Conservation (phyloP, 2,888 invertebrate genomes). For the Agrotis segetum region DNA sequence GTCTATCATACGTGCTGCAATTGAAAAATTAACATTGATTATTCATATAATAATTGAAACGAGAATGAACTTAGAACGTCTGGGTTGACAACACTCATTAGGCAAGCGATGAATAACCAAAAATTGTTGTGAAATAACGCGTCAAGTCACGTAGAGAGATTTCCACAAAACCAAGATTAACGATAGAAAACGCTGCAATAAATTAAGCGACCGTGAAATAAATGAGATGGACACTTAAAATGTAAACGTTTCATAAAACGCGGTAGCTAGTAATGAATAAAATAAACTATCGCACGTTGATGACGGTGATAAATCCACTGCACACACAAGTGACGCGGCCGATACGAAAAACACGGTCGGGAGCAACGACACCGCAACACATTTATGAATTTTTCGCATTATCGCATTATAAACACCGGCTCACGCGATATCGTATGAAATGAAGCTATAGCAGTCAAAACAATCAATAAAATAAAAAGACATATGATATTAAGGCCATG, state of each 20-base stretch:
- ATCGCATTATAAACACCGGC: slow-evolving; percentile 76
- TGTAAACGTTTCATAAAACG: slow-evolving; percentile 72
- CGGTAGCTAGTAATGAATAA: slow-evolving; percentile 71
- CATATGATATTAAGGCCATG: slow-evolving; percentile 65
- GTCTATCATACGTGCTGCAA: slow-evolving; percentile 40
- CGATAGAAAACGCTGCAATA: slow-evolving; percentile 53
- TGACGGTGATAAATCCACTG: slow-evolving; percentile 65
- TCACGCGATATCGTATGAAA: slow-evolving; percentile 74
- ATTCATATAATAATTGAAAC: slow-evolving; percentile 40
- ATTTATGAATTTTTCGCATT: slow-evolving; percentile 77
- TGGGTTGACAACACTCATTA: slow-evolving; percentile 33
- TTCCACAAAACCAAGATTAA: slow-evolving; percentile 48
- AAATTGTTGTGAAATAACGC: slow-evolving; percentile 67
- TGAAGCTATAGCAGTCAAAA: slow-evolving; percentile 82
- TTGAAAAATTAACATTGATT: slow-evolving; percentile 40
- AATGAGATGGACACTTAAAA: slow-evolving; percentile 70
- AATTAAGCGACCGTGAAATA: slow-evolving; percentile 67
- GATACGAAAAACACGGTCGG: slow-evolving; percentile 69
- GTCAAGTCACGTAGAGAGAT: slow-evolving; percentile 64
- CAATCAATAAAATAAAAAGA: slow-evolving; percentile 84
- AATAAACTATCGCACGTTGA: slow-evolving; percentile 63
- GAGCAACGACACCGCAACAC: slow-evolving; percentile 78
- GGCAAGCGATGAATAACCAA: slow-evolving; percentile 40
- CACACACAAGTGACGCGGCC: slow-evolving; percentile 69
- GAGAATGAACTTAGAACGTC: slow-evolving; percentile 41